phyloP scores from a whole-genome alignment of 2,888 invertebrate species.

The Cylindroiulus punctatus region DNA sequence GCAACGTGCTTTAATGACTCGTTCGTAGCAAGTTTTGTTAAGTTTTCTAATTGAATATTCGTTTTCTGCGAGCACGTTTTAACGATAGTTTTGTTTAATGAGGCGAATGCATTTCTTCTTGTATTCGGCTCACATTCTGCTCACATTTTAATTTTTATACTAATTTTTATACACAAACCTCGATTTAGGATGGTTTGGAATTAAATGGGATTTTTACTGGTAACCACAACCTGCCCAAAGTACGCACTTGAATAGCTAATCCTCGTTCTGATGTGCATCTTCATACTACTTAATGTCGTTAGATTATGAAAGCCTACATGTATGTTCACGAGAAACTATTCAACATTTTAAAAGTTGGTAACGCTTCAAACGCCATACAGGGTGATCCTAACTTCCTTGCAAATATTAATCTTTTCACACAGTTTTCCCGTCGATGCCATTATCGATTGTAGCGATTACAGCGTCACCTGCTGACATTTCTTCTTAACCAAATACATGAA shows the following conservation, averaged over 20 bases:
- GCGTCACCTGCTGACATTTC: too few relatives aligned
- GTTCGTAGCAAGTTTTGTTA: background rate
- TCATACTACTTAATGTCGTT: background rate
- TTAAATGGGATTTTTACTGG: background rate
- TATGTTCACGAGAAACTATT: background rate
- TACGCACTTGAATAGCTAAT: background rate
- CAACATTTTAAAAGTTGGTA: background rate
- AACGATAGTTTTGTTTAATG: background rate
- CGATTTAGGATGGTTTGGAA: background rate
- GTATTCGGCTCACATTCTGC: background rate
- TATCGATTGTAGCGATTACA: too few relatives aligned
- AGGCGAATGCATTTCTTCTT: background rate
- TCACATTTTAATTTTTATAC: background rate
- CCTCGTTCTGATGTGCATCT: background rate
- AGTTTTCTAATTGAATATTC: background rate
- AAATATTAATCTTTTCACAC: too few relatives aligned
- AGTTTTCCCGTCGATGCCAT: too few relatives aligned
- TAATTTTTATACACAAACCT: background rate
- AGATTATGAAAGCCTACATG: background rate
- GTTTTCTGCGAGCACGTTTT: background rate
- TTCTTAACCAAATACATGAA: too few relatives aligned
- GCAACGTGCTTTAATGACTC: background rate
- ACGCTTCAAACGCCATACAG: too few relatives aligned
- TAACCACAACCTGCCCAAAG: background rate
- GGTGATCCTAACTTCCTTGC: too few relatives aligned